A percentile compares a stretch with the other conserved stretches of the same genome.
These are phyloP conservation scores for Xenopus petersii DNA, from an alignment of 2,797 vertebrate species.

Conservation along the genomic window DNA sequence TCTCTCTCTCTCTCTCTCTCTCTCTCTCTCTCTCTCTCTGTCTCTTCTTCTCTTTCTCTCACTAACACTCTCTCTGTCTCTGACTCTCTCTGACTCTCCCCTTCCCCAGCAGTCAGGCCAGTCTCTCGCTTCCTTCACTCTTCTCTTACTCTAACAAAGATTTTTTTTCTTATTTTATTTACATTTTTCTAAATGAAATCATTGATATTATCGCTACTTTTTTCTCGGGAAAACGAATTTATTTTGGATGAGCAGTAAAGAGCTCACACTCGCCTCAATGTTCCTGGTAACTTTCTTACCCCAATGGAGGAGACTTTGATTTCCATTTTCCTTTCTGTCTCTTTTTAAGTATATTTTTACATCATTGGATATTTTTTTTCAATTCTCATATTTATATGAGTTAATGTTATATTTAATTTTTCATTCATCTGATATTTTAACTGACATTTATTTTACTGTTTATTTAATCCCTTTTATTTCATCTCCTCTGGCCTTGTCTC, in stretches of 20 bases:
- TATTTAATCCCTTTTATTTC: neutral
- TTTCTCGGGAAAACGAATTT: neutral
- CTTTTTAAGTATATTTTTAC: slow-evolving; percentile 1
- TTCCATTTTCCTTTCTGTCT: neutral
- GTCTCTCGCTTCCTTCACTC: neutral
- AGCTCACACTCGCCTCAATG: slow-evolving; percentile 38
- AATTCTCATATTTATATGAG: neutral
- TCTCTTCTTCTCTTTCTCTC: no score
- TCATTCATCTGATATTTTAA: neutral
- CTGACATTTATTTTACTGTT: neutral
- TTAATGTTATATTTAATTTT: neutral
- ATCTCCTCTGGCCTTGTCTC: neutral
- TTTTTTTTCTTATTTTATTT: neutral
- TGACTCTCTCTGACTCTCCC: neutral
- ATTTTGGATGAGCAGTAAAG: slow-evolving; percentile 45
- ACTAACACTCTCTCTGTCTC: no score
- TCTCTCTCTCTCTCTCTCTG: no score
- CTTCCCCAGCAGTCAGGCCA: neutral
- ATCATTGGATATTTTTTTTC: neutral
- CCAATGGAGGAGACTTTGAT: slow-evolving; percentile 8
- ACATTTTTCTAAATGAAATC: no score
- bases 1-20: no score
- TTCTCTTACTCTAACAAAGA: slow-evolving; percentile 45
- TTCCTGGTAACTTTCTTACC: slow-evolving; percentile 33
- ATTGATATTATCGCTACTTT: no score